Conservation (phyloP, 2,888 invertebrate species). For the Nyleta sp. region DNA sequence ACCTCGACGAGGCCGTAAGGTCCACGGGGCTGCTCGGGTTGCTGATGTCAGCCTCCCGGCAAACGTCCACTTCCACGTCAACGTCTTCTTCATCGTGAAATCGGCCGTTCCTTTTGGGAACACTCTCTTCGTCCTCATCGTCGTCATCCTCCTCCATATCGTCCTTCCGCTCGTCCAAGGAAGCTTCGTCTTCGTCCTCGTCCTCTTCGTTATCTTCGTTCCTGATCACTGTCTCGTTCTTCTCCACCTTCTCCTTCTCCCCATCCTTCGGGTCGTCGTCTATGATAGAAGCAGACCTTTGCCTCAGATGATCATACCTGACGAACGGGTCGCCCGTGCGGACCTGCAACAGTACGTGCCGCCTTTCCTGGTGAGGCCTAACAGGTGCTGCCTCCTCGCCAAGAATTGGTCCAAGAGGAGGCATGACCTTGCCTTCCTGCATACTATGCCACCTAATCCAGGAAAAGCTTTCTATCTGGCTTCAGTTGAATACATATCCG, state of each 20-base stretch:
- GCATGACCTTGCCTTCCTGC: slow-evolving; percentile 76
- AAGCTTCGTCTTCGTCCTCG: slow-evolving; percentile 66
- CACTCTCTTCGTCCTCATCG: slow-evolving; percentile 75
- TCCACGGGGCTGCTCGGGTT: slow-evolving; percentile 82
- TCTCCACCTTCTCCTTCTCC: slow-evolving; percentile 47
- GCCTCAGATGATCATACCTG: slow-evolving; percentile 66
- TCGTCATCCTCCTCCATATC: slow-evolving; percentile 69
- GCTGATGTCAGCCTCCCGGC: slow-evolving; percentile 77
- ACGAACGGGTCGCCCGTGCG: slow-evolving; percentile 76
- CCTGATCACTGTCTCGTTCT: slow-evolving; percentile 47
- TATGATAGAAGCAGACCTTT: slow-evolving; percentile 46
- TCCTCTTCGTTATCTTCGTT: slow-evolving; percentile 67
- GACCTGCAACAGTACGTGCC: slow-evolving; percentile 77
- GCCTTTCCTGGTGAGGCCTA: slow-evolving; percentile 73
- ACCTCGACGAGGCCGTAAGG: slow-evolving; percentile 79
- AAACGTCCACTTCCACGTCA: slow-evolving; percentile 78
- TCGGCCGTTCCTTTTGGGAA: slow-evolving; percentile 68
- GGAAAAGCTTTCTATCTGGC: slow-evolving; percentile 61
- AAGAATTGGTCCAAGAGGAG: slow-evolving; percentile 74
- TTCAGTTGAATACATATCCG: slow-evolving; percentile 36
- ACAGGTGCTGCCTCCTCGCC: slow-evolving; percentile 70
- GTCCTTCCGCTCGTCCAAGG: slow-evolving; percentile 52
- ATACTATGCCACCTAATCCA: slow-evolving; percentile 76
- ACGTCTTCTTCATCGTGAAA: slow-evolving; percentile 77
- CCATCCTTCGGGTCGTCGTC: slow-evolving; percentile 68